phyloP scores from a whole-genome alignment of 2,113 vertebrate genomes.

The Eurypyga helias region DNA sequence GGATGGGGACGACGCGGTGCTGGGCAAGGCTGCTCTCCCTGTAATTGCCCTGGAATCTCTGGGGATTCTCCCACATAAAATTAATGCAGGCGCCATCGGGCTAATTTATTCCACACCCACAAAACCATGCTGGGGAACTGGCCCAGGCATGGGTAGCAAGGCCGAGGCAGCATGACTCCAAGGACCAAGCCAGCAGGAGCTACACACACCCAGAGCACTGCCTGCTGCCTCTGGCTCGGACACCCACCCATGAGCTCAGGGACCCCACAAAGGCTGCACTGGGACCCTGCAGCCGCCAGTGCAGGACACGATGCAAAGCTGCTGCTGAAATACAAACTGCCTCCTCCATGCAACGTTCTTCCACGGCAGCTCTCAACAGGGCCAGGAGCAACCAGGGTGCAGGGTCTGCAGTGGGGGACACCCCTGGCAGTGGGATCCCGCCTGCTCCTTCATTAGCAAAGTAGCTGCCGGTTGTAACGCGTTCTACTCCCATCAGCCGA shows the following conservation, averaged over 20 bases:
- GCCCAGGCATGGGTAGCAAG: background rate
- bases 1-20: background rate
- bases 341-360: background rate
- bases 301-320: background rate
- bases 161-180: fast-evolving
- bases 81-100: slow-evolving; percentile 45
- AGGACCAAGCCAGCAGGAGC: background rate
- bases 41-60: slow-evolving; percentile 30
- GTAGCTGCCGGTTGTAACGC: background rate
- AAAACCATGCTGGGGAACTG: background rate
- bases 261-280: fast-evolving
- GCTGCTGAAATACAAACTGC: background rate
- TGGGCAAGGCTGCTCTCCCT: background rate
- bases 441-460: background rate
- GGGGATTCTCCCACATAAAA: slow-evolving; percentile 57
- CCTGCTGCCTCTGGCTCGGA: background rate
- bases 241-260: background rate
- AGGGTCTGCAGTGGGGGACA: background rate
- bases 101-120: slow-evolving; percentile 34
- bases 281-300: fast-evolving
- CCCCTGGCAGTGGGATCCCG: background rate
- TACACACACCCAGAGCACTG: fast-evolving
- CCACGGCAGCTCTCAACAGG: background rate
- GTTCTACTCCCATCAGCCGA: background rate
- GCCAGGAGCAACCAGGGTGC: background rate